A percentile compares a stretch with the other conserved stretches of the same genome.
These are phyloP conservation scores for Euura saliciscinereae DNA, from an alignment of 1,140 invertebrate genomes.

Conservation along the genomic window DNA sequence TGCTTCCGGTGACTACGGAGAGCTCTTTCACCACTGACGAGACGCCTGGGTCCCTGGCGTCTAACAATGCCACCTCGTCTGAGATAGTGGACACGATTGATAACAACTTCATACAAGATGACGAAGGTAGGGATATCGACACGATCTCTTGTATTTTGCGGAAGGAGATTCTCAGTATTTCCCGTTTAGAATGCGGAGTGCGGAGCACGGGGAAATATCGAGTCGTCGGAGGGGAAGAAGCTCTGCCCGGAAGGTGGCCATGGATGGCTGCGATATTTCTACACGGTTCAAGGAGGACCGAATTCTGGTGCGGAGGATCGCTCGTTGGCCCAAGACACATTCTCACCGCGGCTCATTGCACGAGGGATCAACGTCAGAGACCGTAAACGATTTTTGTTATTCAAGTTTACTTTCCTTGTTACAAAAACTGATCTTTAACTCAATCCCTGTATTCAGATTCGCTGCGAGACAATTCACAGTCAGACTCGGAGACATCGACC, in stretches of 20 bases:
- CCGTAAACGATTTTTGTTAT: slow-evolving; percentile 69
- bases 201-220: slow-evolving; percentile 81
- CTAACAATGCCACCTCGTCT: slow-evolving; percentile 36
- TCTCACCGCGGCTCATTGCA: slow-evolving; percentile 92
- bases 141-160: slow-evolving; percentile 12
- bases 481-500: slow-evolving; percentile 85
- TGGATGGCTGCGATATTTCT: slow-evolving; percentile 95
- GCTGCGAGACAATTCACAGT: slow-evolving; percentile 86
- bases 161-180: neutral
- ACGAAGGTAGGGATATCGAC: slow-evolving; percentile 42
- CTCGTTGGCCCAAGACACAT: slow-evolving; percentile 81
- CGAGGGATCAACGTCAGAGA: slow-evolving; percentile 81
- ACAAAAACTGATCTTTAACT: slow-evolving; percentile 5
- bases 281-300: slow-evolving; percentile 81
- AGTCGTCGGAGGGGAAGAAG: slow-evolving; percentile 87
- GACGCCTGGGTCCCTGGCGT: slow-evolving; percentile 23
- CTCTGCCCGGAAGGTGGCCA: slow-evolving; percentile 83
- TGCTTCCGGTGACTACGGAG: slow-evolving; percentile 38
- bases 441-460: slow-evolving; percentile 66
- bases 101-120: slow-evolving; percentile 54
- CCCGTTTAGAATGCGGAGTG: slow-evolving; percentile 74
- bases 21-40: neutral
- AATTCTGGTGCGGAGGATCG: slow-evolving; percentile 95
- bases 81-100: slow-evolving; percentile 42
- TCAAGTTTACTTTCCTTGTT: slow-evolving; percentile 10